Evolutionary conservation across 2,888 invertebrate genomes (phyloP), one percentile per base, ranked within the genome.

Genomic region (Epinotia nisella): DNA sequence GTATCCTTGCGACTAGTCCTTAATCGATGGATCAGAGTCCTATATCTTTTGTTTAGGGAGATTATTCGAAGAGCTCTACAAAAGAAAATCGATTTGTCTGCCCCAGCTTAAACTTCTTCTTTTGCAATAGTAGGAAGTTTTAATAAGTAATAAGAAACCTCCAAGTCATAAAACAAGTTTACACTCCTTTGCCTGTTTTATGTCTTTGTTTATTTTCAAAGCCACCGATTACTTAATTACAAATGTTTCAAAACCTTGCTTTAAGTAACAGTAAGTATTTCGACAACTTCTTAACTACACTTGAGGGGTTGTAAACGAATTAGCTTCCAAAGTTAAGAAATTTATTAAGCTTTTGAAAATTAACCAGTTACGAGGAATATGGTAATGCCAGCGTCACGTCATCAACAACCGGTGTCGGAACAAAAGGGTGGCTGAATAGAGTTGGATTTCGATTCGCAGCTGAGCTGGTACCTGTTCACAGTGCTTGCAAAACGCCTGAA

Each of bases 351-450:
- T 29, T 58, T 19, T 1, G 5, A 7, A 29, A 35, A 7, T 29
- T 35, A 7, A 35, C 9, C 17, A n/a, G 21, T n/a, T 21, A 53
- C 21, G 9, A 21, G 24, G 55, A n/a, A 29, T 7, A 58, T 35
- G 55, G 19, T 45, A 15, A 29, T 17, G 29, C 68, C 29, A 62
- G 15, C 58, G 24, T 58, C 68, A 73, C 71, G 61, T 49, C 29
- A 59, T 59, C 39, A 19, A 13, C 58, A 61, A 68, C 62, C 39
- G 72, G 56, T 24, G 60, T 58, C 58, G 41, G 62, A 58, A 68
- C 72, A 68, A 73, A 62, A 49, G 73, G 55, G 58, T 60, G 17
- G 19, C 62, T 73, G 72, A 69, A 73, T 64, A 41, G 56, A 64
- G 51, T 41, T 53, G 51, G 53, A 58, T 59, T 71, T 69, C 62